Evolutionary conservation across 2,113 vertebrate species (phyloP).

Genomic region (Mungos mungo): DNA sequence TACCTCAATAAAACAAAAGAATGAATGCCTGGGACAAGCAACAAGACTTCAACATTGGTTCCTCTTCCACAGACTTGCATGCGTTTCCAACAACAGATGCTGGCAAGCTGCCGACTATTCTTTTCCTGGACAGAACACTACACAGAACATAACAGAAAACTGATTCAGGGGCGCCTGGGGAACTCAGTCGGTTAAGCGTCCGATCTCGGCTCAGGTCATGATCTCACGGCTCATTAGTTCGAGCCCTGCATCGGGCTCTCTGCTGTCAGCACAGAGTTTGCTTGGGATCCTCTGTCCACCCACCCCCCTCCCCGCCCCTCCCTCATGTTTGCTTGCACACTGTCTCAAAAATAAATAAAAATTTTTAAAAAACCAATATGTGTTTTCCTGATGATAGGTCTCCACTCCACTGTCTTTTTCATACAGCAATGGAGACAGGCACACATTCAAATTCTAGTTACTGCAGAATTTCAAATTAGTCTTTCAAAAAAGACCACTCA

Average conservation of each 20-base stretch:
- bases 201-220: too few relatives aligned
- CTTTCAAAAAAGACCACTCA: constrained; percentile 29
- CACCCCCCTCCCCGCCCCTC: too few relatives aligned
- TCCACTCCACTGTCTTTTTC: not conserved
- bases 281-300: too few relatives aligned
- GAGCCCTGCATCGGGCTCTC: too few relatives aligned
- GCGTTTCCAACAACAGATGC: not conserved
- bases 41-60: not conserved
- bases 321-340: too few relatives aligned
- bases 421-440: not conserved
- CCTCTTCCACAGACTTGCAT: not conserved
- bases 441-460: not conserved
- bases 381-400: not conserved
- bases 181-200: too few relatives aligned
- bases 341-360: too few relatives aligned
- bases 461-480: not conserved
- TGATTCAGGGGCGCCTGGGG: too few relatives aligned
- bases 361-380: not conserved
- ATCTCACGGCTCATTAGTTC: too few relatives aligned
- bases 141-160: not conserved
- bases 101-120: not conserved
- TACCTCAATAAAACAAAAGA: not conserved
- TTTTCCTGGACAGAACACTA: not conserved
- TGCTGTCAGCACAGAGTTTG: too few relatives aligned
- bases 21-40: not conserved